phyloP scores from a whole-genome alignment of 2,888 invertebrate species.

The Syrista parreyssii region DNA sequence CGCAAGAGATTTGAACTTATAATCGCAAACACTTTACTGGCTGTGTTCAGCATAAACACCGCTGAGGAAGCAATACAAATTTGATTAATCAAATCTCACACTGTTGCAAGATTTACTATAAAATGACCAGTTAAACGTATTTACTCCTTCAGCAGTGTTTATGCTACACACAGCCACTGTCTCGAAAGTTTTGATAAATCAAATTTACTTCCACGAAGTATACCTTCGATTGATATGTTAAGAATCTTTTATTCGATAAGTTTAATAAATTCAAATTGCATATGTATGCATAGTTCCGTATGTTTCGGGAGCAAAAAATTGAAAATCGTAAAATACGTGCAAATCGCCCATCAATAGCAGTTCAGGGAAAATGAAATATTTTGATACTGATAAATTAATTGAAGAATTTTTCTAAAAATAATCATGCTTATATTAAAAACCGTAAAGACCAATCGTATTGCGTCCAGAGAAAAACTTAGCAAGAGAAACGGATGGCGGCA shows the following conservation, averaged over 20 bases:
- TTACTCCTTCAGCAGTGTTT: no score
- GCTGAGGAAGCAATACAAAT: no score
- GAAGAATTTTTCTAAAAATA: background rate
- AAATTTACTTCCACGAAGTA: background rate
- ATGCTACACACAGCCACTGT: no score
- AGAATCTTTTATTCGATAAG: background rate
- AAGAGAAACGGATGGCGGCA: constrained; percentile 71
- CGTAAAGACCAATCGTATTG: constrained; percentile 64
- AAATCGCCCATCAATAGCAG: background rate
- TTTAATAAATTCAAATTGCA: background rate
- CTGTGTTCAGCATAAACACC: no score
- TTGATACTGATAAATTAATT: background rate
- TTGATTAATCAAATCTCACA: no score
- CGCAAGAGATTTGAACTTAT: background rate
- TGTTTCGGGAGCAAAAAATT: background rate
- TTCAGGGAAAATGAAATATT: background rate
- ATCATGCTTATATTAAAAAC: constrained; percentile 65
- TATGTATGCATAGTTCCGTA: background rate
- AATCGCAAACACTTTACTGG: background rate
- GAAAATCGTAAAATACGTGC: background rate
- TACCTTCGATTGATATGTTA: background rate
- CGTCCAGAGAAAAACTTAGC: constrained; percentile 26
- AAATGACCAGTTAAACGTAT: no score
- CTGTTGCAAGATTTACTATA: no score
- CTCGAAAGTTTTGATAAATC: no score